These are phyloP conservation scores for Carassius auratus DNA, from an alignment of 2,113 vertebrate genomes.

Conservation along the genomic window DNA sequence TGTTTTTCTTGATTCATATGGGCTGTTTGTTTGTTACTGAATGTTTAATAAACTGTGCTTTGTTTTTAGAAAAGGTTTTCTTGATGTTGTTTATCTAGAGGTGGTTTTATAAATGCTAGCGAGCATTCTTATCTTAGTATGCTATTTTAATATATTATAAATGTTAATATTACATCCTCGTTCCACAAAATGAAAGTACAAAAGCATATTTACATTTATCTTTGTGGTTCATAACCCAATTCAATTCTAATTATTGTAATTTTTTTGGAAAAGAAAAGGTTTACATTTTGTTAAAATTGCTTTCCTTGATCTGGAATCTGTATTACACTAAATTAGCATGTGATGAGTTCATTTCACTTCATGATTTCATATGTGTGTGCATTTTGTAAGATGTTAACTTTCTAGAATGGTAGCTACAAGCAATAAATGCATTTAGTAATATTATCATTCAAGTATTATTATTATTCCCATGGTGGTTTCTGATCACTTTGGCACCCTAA, in stretches of 20 bases:
- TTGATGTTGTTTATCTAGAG: not conserved
- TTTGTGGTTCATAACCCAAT: not conserved
- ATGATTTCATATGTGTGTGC: too few relatives aligned
- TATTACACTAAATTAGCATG: too few relatives aligned
- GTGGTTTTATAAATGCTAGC: not conserved
- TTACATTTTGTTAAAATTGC: too few relatives aligned
- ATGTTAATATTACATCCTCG: not conserved
- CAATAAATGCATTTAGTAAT: too few relatives aligned
- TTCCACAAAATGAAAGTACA: not conserved
- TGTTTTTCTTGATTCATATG: constrained; percentile 55
- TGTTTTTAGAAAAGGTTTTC: constrained; percentile 61
- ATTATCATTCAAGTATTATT: too few relatives aligned
- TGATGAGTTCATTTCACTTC: too few relatives aligned
- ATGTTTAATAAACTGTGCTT: constrained; percentile 75
- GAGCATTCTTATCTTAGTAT: not conserved
- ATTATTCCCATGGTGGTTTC: too few relatives aligned
- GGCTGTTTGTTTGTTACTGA: constrained; percentile 64
- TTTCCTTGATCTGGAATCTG: too few relatives aligned
- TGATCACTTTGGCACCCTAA: too few relatives aligned
- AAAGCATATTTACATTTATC: not conserved
- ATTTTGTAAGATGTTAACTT: too few relatives aligned
- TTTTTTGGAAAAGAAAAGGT: too few relatives aligned
- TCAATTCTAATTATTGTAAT: not conserved
- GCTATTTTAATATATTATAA: not conserved
- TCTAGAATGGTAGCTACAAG: too few relatives aligned